A percentile compares a stretch with the other conserved stretches of the same genome.
These are phyloP conservation scores for Dromiciops gliroides DNA, from an alignment of 2,113 vertebrate genomes.

Conservation along the genomic window DNA sequence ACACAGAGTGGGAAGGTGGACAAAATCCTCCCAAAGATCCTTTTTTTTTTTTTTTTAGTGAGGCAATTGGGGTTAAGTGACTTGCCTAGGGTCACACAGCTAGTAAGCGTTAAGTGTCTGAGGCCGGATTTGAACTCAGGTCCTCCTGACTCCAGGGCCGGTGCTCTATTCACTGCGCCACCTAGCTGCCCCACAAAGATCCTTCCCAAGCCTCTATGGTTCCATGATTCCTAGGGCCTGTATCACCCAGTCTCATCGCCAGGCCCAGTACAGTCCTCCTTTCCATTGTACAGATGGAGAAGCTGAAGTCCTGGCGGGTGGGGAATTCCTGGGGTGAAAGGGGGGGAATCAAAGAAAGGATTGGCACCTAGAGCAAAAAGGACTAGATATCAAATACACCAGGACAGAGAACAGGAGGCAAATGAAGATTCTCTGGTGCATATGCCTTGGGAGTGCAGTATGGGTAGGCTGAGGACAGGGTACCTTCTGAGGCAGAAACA, in stretches of 20 bases:
- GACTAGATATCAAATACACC: neutral
- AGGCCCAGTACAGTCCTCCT: neutral
- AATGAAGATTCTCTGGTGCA: neutral
- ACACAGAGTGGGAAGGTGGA: neutral
- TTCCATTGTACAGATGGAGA: neutral
- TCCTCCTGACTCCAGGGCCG: no score
- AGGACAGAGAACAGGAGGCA: neutral
- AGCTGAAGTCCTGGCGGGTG: neutral
- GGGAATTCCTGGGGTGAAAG: neutral
- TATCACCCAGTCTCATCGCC: neutral
- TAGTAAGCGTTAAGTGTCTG: no score
- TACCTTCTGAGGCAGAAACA: neutral
- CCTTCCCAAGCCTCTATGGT: neutral
- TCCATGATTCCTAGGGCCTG: neutral
- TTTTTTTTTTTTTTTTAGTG: no score
- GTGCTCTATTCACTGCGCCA: no score
- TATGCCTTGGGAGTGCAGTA: neutral
- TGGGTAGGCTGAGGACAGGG: neutral
- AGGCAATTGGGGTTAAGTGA: no score
- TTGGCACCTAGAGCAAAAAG: neutral
- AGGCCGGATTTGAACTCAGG: no score
- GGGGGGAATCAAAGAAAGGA: neutral
- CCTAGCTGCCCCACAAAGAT: neutral
- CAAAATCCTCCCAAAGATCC: neutral
- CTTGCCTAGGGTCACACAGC: no score